Evolutionary conservation across 2,113 vertebrate species (phyloP).

Genomic region (Rhodinocichla rosea): DNA sequence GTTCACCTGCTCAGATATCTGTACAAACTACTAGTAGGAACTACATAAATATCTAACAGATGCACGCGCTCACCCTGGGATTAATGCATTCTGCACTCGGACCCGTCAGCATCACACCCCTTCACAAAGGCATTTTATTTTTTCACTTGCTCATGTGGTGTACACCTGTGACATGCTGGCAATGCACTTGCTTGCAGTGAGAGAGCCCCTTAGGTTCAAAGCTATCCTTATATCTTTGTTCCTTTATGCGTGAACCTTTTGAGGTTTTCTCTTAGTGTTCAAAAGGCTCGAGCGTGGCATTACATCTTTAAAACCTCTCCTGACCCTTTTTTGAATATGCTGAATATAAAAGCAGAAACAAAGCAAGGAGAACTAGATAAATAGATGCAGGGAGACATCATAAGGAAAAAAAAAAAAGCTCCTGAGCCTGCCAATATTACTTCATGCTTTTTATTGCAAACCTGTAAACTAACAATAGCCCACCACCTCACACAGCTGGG

Average conservation of each 20-base stretch:
- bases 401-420: background rate
- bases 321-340: slow-evolving; percentile 61
- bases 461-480: slow-evolving; percentile 49
- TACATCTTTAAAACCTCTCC: slow-evolving; percentile 51
- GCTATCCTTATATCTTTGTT: slow-evolving; percentile 37
- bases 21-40: slow-evolving; percentile 25
- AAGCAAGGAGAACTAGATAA: slow-evolving; percentile 35
- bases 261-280: slow-evolving; percentile 22
- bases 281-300: slow-evolving; percentile 34
- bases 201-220: slow-evolving; percentile 41
- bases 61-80: background rate
- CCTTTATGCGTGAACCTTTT: slow-evolving; percentile 35
- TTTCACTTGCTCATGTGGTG: slow-evolving; percentile 32
- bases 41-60: slow-evolving; percentile 12
- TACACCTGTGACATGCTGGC: slow-evolving; percentile 43
- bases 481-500: slow-evolving; percentile 26
- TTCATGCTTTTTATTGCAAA: slow-evolving; percentile 46
- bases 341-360: slow-evolving; percentile 39
- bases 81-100: slow-evolving; percentile 8
- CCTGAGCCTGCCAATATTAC: slow-evolving; percentile 48
- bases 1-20: slow-evolving; percentile 57
- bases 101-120: slow-evolving; percentile 53
- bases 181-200: background rate
- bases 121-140: slow-evolving; percentile 6
- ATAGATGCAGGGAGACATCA: slow-evolving; percentile 40